Evolutionary conservation across 2,888 invertebrate genomes (phyloP).

Genomic region (Hirtodrosophila histrioides): DNA sequence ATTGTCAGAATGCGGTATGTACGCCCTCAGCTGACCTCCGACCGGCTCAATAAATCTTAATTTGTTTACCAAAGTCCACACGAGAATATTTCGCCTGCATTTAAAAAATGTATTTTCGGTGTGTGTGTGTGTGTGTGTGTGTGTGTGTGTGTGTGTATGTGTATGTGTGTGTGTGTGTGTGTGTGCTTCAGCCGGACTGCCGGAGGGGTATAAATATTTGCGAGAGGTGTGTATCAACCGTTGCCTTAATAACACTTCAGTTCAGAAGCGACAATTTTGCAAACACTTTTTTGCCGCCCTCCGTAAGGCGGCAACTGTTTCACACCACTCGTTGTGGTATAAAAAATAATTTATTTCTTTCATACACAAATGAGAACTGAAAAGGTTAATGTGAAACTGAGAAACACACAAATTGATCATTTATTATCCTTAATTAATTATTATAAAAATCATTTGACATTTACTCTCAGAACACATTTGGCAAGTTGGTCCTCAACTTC

Average conservation of each 20-base stretch:
- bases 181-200: constrained; percentile 3
- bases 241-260: not conserved
- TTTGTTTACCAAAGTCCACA: constrained; percentile 72
- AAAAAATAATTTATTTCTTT: constrained; percentile 6
- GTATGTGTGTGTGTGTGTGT: too few species aligned
- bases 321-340: too few species aligned
- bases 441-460: not conserved
- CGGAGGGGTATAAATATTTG: constrained; percentile 43
- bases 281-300: constrained; percentile 25
- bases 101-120: constrained; percentile 14
- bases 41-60: constrained; percentile 71
- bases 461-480: too few species aligned
- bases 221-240: constrained; percentile 8
- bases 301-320: constrained; percentile 17
- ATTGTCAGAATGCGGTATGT: constrained; percentile 39
- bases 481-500: too few species aligned
- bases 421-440: not conserved
- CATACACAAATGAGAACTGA: not conserved
- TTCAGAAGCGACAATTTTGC: constrained; percentile 18
- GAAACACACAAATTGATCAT: not conserved
- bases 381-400: not conserved
- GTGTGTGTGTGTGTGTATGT: too few species aligned
- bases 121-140: too few species aligned
- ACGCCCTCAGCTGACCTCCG: constrained; percentile 26
- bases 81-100: constrained; percentile 55